Conservation (phyloP, 2,797 vertebrate genomes). For the Syncerus caffer region DNA sequence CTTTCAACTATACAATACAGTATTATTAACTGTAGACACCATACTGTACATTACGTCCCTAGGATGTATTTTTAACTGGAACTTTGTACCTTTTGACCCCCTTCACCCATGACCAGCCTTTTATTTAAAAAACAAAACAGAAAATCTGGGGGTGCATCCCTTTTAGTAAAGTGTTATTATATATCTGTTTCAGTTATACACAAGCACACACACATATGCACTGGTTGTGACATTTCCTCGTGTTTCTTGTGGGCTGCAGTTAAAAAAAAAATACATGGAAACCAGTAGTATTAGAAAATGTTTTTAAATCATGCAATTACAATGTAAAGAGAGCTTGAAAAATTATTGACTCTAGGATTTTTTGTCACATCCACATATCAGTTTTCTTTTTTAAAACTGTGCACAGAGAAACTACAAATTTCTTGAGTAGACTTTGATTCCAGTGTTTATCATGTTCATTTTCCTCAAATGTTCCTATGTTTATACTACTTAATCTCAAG, state of each 20-base stretch:
- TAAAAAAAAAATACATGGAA: neutral
- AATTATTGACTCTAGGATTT: neutral
- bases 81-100: neutral
- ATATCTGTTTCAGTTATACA: neutral
- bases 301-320: neutral
- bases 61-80: neutral
- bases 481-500: neutral
- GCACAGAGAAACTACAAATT: neutral
- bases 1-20: neutral
- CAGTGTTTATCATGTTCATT: neutral
- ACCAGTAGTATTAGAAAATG: neutral
- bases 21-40: neutral
- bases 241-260: neutral
- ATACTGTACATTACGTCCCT: neutral
- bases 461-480: neutral
- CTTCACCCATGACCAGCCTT: neutral
- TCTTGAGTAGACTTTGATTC: neutral
- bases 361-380: neutral
- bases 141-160: neutral
- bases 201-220: neutral
- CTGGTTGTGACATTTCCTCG: neutral
- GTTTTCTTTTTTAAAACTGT: constrained; percentile 27
- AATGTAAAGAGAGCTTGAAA: neutral
- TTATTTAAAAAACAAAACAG: neutral
- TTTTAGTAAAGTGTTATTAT: neutral